Percentiles rank a stretch among this genome's conserved stretches.
Conservation (phyloP, 2,113 vertebrate species). For the Sclerurus mexicanus region DNA sequence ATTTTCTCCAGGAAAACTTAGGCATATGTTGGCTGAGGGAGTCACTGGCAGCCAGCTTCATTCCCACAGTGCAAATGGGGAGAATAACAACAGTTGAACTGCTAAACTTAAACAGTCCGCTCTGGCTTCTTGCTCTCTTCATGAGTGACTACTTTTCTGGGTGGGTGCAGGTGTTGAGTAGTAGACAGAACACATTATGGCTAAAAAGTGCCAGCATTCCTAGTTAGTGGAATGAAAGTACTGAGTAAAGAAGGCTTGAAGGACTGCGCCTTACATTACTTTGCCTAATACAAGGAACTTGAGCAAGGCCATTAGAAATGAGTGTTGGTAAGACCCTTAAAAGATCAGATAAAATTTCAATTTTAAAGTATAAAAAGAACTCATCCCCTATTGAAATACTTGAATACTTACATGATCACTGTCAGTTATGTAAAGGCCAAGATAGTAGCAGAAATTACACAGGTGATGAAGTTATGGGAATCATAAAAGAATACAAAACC, state of each 20-base stretch:
- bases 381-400: background rate
- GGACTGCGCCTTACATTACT: background rate
- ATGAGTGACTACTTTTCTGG: background rate
- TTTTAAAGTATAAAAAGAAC: background rate
- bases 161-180: background rate
- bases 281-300: background rate
- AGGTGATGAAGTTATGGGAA: background rate
- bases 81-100: background rate
- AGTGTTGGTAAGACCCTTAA: background rate
- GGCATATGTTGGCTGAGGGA: background rate
- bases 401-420: background rate
- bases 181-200: background rate
- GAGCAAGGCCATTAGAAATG: background rate
- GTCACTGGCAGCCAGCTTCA: background rate
- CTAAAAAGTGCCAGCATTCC: background rate
- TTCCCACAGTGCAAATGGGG: background rate
- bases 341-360: background rate
- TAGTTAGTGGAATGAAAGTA: background rate
- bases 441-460: background rate
- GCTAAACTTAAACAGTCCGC: background rate
- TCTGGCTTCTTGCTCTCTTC: background rate
- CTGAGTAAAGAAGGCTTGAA: background rate
- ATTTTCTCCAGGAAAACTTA: background rate
- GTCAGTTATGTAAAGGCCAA: background rate
- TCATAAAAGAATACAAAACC: background rate